A percentile compares a stretch with the other conserved stretches of the same genome.
Evolutionary conservation across 2,888 invertebrate genomes (phyloP).

Genomic region (Biston stratarius): DNA sequence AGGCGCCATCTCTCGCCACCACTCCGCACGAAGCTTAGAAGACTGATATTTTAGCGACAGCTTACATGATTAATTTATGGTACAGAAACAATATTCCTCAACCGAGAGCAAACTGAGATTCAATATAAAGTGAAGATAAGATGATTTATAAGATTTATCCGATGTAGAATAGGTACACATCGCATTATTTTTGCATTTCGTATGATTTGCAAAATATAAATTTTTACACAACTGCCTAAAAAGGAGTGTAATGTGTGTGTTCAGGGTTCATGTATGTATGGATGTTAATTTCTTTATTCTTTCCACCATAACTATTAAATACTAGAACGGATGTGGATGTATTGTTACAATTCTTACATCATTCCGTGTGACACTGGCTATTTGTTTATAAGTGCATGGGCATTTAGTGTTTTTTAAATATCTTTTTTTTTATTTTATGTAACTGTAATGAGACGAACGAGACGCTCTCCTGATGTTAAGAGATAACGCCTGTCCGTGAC

Average conservation of each 20-base stretch:
- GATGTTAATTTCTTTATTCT: not conserved
- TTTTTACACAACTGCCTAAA: not conserved
- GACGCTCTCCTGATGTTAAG: no score
- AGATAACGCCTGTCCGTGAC: no score
- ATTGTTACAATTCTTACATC: no score
- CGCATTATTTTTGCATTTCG: constrained; percentile 11
- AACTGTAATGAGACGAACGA: no score
- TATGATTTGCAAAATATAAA: not conserved
- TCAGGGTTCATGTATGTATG: no score
- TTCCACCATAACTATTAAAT: not conserved
- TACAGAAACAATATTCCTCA: constrained; percentile 74
- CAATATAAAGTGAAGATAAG: constrained; percentile 80
- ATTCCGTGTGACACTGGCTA: no score
- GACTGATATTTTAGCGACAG: constrained; percentile 84
- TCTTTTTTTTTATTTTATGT: no score
- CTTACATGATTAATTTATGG: constrained; percentile 86
- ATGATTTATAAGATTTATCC: constrained; percentile 73
- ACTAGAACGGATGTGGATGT: no score
- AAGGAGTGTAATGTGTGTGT: no score
- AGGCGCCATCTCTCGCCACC: constrained; percentile 54
- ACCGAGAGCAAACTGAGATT: constrained; percentile 69
- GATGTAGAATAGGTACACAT: constrained; percentile 14
- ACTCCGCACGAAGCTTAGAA: constrained; percentile 59
- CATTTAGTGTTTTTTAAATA: no score
- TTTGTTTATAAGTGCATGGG: no score